phyloP scores from a whole-genome alignment of 1,140 invertebrate species.

The Drosophila burlai region DNA sequence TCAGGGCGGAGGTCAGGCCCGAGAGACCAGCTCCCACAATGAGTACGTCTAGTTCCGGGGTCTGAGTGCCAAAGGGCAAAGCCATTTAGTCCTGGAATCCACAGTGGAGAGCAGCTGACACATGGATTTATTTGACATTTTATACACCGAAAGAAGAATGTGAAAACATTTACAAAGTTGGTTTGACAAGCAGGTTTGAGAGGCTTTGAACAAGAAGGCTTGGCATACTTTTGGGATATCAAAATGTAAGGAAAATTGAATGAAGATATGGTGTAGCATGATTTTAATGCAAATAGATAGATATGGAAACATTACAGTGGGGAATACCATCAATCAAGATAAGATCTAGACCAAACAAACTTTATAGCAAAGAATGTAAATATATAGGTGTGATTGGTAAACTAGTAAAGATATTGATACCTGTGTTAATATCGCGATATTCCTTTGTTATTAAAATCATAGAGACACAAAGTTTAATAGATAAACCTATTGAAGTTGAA shows the following conservation, averaged over 20 bases:
- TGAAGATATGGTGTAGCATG: neutral
- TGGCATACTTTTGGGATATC: slow-evolving; percentile 24
- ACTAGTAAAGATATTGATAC: neutral
- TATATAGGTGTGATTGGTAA: neutral
- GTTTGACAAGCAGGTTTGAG: slow-evolving; percentile 11
- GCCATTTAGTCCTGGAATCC: slow-evolving; percentile 37
- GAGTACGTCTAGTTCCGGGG: slow-evolving; percentile 77
- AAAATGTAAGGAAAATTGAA: neutral
- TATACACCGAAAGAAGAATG: neutral
- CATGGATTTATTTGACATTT: slow-evolving; percentile 11
- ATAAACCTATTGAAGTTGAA: neutral
- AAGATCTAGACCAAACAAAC: neutral
- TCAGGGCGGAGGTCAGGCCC: slow-evolving; percentile 79
- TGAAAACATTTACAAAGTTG: neutral
- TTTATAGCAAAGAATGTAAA: neutral
- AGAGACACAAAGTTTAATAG: neutral
- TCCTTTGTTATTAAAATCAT: neutral
- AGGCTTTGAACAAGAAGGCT: neutral
- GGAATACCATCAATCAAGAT: slow-evolving; percentile 4
- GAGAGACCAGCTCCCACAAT: slow-evolving; percentile 85
- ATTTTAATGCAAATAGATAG: neutral
- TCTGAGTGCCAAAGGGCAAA: slow-evolving; percentile 56
- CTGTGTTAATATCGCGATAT: neutral
- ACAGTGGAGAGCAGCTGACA: neutral
- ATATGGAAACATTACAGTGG: too few relatives aligned